Percentiles rank a stretch among this genome's conserved stretches.
phyloP scores from a whole-genome alignment of 64 coral and sea anemone genomes.

The Platygyra sinensis region DNA sequence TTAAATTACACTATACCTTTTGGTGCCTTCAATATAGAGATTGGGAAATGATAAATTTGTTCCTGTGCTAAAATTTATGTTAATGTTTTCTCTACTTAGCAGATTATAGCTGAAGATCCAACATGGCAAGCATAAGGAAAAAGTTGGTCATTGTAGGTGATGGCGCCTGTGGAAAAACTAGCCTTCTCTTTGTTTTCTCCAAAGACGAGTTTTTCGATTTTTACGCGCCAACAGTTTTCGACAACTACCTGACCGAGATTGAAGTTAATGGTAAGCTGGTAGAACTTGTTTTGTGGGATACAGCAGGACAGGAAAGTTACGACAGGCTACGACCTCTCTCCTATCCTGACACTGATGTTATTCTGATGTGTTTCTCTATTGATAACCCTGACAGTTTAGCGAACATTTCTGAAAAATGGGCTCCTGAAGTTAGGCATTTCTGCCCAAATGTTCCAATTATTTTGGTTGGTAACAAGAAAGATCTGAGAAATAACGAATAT shows the following conservation, averaged over 20 bases:
- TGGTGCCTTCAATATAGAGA: too few species aligned
- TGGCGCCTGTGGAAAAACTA: conserved; percentile 99
- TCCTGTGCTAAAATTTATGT: too few species aligned
- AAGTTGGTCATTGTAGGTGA: conserved; percentile 96
- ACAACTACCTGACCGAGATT: conserved; percentile 95
- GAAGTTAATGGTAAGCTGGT: conserved; percentile 87
- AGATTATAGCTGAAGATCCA: not conserved
- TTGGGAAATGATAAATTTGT: too few species aligned
- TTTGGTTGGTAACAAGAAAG: conserved; percentile 98
- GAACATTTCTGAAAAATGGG: conserved; percentile 94
- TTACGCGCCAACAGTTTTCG: conserved; percentile 95
- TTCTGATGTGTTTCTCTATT: conserved; percentile 97
- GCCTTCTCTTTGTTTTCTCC: conserved; percentile 94
- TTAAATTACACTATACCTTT: too few species aligned
- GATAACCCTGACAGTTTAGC: conserved; percentile 94
- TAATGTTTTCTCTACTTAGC: not conserved
- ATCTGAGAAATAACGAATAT: conserved; percentile 92
- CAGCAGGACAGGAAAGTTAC: conserved; percentile 91
- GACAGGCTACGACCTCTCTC: conserved; percentile 91
- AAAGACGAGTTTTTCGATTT: conserved; percentile 92
- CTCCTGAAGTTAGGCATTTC: conserved; percentile 95
- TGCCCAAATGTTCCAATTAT: conserved; percentile 97
- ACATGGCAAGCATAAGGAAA: conserved; percentile 89
- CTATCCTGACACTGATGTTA: conserved; percentile 92
- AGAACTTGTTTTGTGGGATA: conserved; percentile 97